A percentile compares a stretch with the other conserved stretches of the same genome.
Evolutionary conservation across 2,797 vertebrate genomes (phyloP).

Genomic region (Heteromormyrus szaboi): DNA sequence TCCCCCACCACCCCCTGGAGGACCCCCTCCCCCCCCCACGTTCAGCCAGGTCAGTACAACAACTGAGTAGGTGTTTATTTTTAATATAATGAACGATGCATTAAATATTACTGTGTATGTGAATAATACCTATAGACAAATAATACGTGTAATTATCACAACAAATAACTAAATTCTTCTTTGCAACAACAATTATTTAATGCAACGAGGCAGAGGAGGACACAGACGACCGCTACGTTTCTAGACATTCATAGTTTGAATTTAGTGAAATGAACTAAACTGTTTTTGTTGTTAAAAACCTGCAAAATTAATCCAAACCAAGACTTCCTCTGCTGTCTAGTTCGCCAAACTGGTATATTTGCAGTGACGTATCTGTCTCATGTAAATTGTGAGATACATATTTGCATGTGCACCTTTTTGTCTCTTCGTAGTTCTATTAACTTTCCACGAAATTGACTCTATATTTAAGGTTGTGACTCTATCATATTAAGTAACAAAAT

Average conservation of each 20-base stretch:
- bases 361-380: neutral
- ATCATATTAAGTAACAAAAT: neutral
- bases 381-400: neutral
- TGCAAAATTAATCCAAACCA: neutral
- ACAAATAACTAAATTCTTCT: neutral
- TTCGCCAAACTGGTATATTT: neutral
- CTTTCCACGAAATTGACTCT: neutral
- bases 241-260: neutral
- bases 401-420: neutral
- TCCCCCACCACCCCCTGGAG: slow-evolving; percentile 80
- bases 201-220: neutral
- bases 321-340: neutral
- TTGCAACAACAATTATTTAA: neutral
- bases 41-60: slow-evolving; percentile 69
- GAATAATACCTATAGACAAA: neutral
- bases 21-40: slow-evolving; percentile 81
- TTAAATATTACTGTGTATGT: neutral
- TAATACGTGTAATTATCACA: neutral
- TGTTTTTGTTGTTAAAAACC: neutral
- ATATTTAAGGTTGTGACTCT: neutral
- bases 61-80: neutral
- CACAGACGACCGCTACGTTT: neutral
- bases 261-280: neutral
- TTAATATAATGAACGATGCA: neutral
- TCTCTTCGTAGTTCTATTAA: neutral